phyloP scores from a whole-genome alignment of 2,797 vertebrate species.

The Neoniphon sammara region DNA sequence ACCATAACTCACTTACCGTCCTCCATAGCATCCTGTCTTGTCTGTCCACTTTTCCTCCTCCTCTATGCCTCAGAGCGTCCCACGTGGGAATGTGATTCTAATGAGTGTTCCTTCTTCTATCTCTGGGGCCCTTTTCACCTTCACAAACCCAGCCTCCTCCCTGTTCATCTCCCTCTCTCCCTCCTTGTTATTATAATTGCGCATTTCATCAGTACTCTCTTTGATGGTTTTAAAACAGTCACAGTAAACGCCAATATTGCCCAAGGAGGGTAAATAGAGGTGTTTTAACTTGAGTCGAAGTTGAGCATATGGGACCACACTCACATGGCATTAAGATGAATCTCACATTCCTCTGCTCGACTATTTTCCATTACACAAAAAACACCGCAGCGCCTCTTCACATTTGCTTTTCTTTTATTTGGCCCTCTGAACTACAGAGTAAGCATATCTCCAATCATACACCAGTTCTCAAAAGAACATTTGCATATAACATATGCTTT shows the following conservation, averaged over 20 bases:
- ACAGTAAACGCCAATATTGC: constrained; percentile 27
- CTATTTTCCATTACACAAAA: neutral
- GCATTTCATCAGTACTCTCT: constrained; percentile 59
- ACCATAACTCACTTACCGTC: constrained; percentile 30
- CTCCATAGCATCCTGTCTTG: constrained; percentile 61
- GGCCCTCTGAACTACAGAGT: neutral
- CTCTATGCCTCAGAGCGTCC: constrained; percentile 54
- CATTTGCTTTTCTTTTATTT: neutral
- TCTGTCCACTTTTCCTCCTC: constrained; percentile 46
- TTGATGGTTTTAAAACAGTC: constrained; percentile 42
- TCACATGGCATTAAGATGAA: neutral
- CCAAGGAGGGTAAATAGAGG: constrained; percentile 14
- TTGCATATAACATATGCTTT: constrained; percentile 30
- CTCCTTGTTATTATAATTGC: constrained; percentile 49
- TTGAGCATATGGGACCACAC: neutral
- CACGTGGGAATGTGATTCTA: constrained; percentile 69
- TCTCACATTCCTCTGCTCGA: constrained; percentile 7
- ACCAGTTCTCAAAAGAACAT: constrained; percentile 22
- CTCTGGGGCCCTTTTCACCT: constrained; percentile 72
- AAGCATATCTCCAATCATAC: constrained; percentile 8
- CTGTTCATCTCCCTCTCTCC: constrained; percentile 29
- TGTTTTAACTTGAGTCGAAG: constrained; percentile 29
- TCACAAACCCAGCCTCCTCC: constrained; percentile 58
- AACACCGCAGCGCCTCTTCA: neutral
- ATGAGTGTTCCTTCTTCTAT: constrained; percentile 67